A percentile compares a stretch with the other conserved stretches of the same genome.
phyloP scores from a whole-genome alignment of 53 echinoderm and acorn worm species.

The Luidia sarsii region DNA sequence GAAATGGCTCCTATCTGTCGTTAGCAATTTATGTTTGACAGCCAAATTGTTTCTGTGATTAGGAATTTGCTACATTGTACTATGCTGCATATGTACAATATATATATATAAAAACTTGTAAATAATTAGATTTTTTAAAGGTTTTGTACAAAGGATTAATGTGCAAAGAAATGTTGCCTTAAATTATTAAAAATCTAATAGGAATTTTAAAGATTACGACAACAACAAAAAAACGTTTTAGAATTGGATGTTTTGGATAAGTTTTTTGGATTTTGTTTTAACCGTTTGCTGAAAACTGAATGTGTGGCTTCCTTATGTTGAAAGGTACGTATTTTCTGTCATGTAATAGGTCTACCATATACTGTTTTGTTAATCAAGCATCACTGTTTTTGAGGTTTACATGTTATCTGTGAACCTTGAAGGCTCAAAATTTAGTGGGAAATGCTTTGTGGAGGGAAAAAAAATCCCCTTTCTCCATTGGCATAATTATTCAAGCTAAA shows the following conservation, averaged over 20 bases:
- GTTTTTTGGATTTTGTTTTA: neutral
- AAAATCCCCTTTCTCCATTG: neutral
- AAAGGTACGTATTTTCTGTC: too few species aligned
- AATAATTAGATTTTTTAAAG: neutral
- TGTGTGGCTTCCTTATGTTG: too few species aligned
- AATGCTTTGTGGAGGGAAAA: neutral
- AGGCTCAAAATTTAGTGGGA: neutral
- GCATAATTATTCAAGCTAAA: neutral
- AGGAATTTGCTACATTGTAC: neutral
- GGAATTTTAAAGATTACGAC: neutral
- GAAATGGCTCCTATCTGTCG: neutral
- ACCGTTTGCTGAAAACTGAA: too few species aligned
- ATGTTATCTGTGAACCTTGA: neutral
- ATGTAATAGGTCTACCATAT: too few species aligned
- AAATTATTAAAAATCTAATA: slow-evolving; percentile 15
- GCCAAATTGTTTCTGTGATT: too few species aligned
- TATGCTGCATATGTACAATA: slow-evolving; percentile 1
- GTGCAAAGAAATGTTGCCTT: slow-evolving; percentile 35
- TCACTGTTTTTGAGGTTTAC: neutral
- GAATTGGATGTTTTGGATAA: neutral
- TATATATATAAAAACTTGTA: neutral
- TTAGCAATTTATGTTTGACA: neutral
- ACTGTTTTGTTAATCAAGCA: neutral
- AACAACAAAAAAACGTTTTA: neutral
- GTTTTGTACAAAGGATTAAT: slow-evolving; percentile 28